phyloP scores from a whole-genome alignment of 2,888 invertebrate species.

The Caenorhabditis parvicauda region DNA sequence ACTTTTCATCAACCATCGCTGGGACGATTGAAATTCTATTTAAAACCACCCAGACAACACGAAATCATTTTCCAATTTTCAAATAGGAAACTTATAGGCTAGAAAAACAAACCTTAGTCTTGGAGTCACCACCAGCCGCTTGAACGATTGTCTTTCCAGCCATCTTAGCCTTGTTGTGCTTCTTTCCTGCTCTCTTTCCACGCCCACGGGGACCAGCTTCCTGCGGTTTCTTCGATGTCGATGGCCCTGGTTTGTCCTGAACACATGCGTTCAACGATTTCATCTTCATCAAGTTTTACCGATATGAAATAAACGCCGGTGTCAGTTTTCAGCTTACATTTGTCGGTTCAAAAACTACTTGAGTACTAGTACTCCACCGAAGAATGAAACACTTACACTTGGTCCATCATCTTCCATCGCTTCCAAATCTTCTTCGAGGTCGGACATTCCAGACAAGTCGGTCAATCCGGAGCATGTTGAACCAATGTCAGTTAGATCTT shows the following conservation, averaged over 20 bases:
- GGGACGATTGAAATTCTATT: too few species aligned
- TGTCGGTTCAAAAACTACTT: too few species aligned
- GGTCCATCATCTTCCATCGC: constrained; percentile 30
- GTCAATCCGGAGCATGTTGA: constrained; percentile 53
- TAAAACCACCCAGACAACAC: too few species aligned
- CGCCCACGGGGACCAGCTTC: constrained; percentile 18
- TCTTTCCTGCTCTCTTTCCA: constrained; percentile 50
- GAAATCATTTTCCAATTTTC: background rate
- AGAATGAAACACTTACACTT: too few species aligned
- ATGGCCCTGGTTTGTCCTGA: constrained; percentile 4
- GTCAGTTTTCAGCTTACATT: too few species aligned
- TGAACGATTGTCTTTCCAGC: constrained; percentile 29
- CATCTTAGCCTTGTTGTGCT: constrained; percentile 39
- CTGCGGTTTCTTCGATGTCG: constrained; percentile 13
- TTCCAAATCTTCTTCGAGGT: constrained; percentile 47
- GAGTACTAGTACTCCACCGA: too few species aligned
- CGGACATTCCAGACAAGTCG: constrained; percentile 55
- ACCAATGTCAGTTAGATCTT: constrained; percentile 53
- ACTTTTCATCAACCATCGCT: too few species aligned
- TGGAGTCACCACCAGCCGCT: constrained; percentile 17
- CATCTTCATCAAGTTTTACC: constrained; percentile 19
- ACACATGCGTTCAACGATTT: background rate
- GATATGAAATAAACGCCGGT: too few species aligned
- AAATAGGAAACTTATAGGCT: background rate
- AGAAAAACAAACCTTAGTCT: constrained; percentile 3